Conservation (phyloP, 2,888 invertebrate genomes). For the Tiliacea citrago region DNA sequence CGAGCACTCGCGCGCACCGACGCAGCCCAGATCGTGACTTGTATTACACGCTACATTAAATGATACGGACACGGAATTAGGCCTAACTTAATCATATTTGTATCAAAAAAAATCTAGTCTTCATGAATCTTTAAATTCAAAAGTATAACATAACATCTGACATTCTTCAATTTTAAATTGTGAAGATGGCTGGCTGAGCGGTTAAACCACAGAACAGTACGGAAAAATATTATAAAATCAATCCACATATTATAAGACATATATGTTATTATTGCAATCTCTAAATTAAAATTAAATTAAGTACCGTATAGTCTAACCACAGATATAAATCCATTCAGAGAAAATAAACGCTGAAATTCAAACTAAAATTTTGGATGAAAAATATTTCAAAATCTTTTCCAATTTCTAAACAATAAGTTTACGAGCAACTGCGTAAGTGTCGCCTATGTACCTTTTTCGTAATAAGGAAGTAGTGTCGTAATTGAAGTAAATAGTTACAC, state of each 20-base stretch:
- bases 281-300: not conserved
- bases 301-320: not conserved
- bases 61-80: conserved; percentile 48
- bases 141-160: not conserved
- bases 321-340: not conserved
- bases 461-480: conserved; percentile 44
- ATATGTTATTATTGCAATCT: not conserved
- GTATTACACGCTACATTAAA: conserved; percentile 67
- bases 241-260: no score
- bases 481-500: conserved; percentile 51
- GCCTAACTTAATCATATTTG: conserved; percentile 41
- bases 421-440: not conserved
- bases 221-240: not conserved
- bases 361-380: not conserved
- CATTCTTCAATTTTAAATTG: not conserved
- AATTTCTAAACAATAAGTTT: not conserved
- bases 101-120: conserved; percentile 18
- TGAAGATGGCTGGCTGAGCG: no score
- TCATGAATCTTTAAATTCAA: not conserved
- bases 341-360: not conserved
- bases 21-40: conserved; percentile 67
- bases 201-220: not conserved
- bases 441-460: conserved; percentile 5
- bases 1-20: conserved; percentile 62
- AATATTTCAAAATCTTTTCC: not conserved